Conservation (phyloP, 2,113 vertebrate species). For the Oceanites oceanicus region DNA sequence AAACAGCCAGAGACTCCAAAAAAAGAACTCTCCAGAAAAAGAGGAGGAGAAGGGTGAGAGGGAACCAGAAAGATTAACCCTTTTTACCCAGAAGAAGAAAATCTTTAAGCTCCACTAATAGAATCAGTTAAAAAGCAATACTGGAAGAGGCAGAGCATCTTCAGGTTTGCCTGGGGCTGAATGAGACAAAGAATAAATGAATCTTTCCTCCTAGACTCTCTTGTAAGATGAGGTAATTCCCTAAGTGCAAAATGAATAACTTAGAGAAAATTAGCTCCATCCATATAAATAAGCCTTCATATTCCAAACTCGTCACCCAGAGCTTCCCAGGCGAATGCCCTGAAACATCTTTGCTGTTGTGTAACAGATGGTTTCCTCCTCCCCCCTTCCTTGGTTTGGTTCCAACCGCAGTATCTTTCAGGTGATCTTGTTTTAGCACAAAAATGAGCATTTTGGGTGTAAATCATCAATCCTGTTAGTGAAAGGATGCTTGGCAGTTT, state of each 20-base stretch:
- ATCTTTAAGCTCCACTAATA: not conserved
- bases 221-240: conserved; percentile 53
- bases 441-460: conserved; percentile 56
- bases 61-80: not conserved
- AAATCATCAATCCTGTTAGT: conserved; percentile 26
- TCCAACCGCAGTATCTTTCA: conserved; percentile 55
- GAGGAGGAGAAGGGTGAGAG: not conserved
- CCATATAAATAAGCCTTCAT: conserved; percentile 50
- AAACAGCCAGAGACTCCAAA: conserved; percentile 8
- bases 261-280: conserved; percentile 53
- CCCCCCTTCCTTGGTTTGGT: conserved; percentile 16
- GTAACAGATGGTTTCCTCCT: conserved; percentile 65
- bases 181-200: conserved; percentile 45
- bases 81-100: not conserved
- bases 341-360: conserved; percentile 44
- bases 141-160: conserved; percentile 24
- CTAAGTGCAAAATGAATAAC: conserved; percentile 51
- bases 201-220: conserved; percentile 8
- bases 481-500: conserved; percentile 23
- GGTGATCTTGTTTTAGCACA: conserved; percentile 63
- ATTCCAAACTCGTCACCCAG: conserved; percentile 23
- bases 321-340: conserved; percentile 37
- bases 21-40: conserved; percentile 51
- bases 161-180: conserved; percentile 38
- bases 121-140: not conserved